Evolutionary conservation across 2,888 invertebrate species (phyloP), one percentile per base, ranked within the genome.

Genomic region (Cetonia aurata): DNA sequence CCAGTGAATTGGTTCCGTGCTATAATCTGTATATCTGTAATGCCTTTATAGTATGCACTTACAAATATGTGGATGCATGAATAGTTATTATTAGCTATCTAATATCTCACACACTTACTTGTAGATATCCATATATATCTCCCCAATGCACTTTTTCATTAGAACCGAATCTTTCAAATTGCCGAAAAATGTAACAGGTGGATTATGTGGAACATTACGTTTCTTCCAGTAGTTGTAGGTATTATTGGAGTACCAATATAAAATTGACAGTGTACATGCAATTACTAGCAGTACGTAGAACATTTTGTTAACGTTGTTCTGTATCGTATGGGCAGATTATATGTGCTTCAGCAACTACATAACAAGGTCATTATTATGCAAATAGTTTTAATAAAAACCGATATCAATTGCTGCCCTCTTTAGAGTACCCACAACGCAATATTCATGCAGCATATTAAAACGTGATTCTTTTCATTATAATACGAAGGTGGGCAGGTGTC

Each of bases 51-150:
- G 25, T 25, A 25, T 4, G 3, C 4, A 25, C 4, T 4, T 25
- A 25, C 4, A 3, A 3, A 25, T 25, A 25, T 25, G 4, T 25
- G 4, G 25, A 25, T 25, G 25, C 25, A 25, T 25, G 4, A 25
- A 25, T 25, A 25, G 1, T 25, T 25, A 1, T 4, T 4, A 25
- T 25, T 25, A 25, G 4, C 4, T 25, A 25, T 4, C 25, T 25
- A 25, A 25, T n/a, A n/a, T 25, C 4, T 25, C 4, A 25, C 25
- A 25, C 25, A 79, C 80, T 76, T 74, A 81, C 81, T 78, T 78
- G 76, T 82, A 81, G 46, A 81, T 74, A 46, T 81, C 79, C 4
- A 65, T 44, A 53, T 77, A 78, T 17, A 80, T 71, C 59, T 79
- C 73, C 3, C 78, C 77, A 1, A 79, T 33, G 42, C 77, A 75